Conservation (phyloP, 1,140 invertebrate genomes). For the Panagrolaimus sp. region DNA sequence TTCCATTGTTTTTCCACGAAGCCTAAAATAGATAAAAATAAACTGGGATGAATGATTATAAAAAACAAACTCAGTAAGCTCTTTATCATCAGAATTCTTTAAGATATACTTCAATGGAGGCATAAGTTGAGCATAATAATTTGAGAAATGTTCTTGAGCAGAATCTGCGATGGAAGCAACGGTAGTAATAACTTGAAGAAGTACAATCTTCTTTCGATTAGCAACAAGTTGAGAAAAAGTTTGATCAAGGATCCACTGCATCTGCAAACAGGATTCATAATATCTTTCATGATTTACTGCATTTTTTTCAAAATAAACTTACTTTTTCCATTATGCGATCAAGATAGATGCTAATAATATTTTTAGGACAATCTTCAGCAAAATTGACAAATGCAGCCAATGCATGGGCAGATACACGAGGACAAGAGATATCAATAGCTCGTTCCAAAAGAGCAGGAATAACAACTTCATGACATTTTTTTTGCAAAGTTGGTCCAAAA, state of each 20-base stretch:
- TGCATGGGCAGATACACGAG: constrained; percentile 77
- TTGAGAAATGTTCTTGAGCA: constrained; percentile 85
- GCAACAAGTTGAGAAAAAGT: constrained; percentile 87
- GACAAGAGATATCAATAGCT: constrained; percentile 83
- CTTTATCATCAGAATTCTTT: constrained; percentile 74
- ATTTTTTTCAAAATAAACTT: no score
- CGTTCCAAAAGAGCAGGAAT: constrained; percentile 80
- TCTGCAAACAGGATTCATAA: no score
- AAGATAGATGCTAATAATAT: constrained; percentile 79
- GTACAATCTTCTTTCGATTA: constrained; percentile 85
- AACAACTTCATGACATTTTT: constrained; percentile 90
- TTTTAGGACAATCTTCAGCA: constrained; percentile 93
- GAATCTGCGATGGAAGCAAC: constrained; percentile 98
- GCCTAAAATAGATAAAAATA: no score
- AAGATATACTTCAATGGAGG: constrained; percentile 88
- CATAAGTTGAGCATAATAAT: constrained; percentile 70
- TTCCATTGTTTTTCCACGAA: constrained; percentile 55
- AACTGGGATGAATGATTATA: no score
- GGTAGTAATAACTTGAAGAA: constrained; percentile 82
- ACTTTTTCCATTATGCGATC: constrained; percentile 81
- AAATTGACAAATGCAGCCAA: constrained; percentile 94
- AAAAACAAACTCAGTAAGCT: constrained; percentile 69
- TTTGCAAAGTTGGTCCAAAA: constrained; percentile 90
- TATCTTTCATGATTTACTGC: no score
- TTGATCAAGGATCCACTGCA: constrained; percentile 79